Base-by-base conservation (phyloP, 2,797 vertebrate genomes). In the Danio jaintianensis region DNA sequence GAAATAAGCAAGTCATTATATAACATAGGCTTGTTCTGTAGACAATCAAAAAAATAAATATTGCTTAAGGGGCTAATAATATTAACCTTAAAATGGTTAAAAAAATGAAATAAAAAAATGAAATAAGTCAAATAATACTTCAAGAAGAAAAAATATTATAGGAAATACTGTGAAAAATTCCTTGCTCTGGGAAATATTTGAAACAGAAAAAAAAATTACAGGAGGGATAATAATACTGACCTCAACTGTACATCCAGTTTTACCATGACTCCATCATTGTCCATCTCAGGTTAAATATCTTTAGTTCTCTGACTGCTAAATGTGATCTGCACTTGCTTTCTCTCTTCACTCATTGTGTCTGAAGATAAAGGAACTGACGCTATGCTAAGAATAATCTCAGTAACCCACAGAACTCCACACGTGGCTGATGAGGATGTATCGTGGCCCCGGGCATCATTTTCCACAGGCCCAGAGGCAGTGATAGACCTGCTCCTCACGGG, bases 401-500 rank as follows among this genome's bases (percentile, higher is more conserved):
- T 88, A 86, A 86, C 86, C 86, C 82, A 53, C 75, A 67, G 79
- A 69, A 78, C 74, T 63, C 78, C 70, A 83, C 56, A 75, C 83
- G 82, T 70, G 75, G 70, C 82, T 72, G 79, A 83, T 86, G 77
- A 74, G 84, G 87, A 87, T 76, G 78, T 77, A 87, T 86, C 80
- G 80, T 79, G 18, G 86, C 88, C 87, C 47, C 36, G 45, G 87
- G 87, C 87, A 80, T 78, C 78, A 86, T 84, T 85, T 86, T 79
- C 80, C 52, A 62, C 50, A 78, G 63, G 80, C 85, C 87, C 82
- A 75, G 84, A 86, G 84, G 87, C 84, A 70, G 83, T 86, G 70
- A 64, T 82, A 84, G 83, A 82, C 84, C 50, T 55, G 22, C 29
- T 84, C 72, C 76, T 85, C 56, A 56, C 61, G 77, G 61, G 85